Percentiles rank a stretch among this genome's conserved stretches.
Conservation (phyloP, 2,113 vertebrate species). For the Petromus typicus region DNA sequence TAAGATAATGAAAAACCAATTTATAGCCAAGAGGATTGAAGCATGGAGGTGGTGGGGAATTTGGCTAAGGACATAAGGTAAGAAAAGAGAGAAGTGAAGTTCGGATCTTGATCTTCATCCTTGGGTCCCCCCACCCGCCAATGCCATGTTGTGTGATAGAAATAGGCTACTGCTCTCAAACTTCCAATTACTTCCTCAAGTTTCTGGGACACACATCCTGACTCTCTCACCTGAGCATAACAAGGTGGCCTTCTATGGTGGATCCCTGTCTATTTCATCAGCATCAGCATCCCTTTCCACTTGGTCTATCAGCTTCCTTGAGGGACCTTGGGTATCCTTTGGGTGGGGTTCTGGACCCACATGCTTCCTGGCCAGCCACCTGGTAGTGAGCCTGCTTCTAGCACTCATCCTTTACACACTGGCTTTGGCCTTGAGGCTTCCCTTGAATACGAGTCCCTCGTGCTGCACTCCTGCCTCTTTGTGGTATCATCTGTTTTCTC, state of each 20-base stretch:
- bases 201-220: fast-evolving
- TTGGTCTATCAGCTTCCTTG: neutral
- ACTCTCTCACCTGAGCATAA: fast-evolving
- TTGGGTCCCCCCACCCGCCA: fast-evolving
- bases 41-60: neutral
- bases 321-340: neutral
- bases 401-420: neutral
- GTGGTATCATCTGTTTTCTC: neutral
- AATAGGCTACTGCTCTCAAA: neutral
- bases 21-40: neutral
- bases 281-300: fast-evolving
- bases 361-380: neutral
- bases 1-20: neutral
- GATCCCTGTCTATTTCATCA: no score
- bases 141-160: fast-evolving
- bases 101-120: neutral
- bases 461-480: neutral
- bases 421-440: neutral
- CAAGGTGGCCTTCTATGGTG: neutral
- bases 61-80: neutral
- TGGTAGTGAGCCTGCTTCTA: neutral
- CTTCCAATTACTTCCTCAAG: neutral
- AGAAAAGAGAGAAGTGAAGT: neutral
- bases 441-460: fast-evolving
- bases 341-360: neutral